Evolutionary conservation across 2,113 vertebrate species (phyloP).

Genomic region (Alethe diademata): DNA sequence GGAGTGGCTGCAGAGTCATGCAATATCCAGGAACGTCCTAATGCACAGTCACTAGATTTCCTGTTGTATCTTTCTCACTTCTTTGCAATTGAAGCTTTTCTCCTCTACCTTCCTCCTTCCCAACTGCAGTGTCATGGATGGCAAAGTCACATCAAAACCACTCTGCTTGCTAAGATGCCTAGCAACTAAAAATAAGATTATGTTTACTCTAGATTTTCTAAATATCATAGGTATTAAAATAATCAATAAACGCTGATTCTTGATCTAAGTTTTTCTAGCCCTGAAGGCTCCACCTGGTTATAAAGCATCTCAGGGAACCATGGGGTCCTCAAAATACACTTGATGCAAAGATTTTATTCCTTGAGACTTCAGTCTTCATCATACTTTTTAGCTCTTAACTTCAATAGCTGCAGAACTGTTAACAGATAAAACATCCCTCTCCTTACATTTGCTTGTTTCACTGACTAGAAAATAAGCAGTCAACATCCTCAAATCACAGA

Average conservation of each 20-base stretch:
- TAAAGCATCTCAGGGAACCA: background rate
- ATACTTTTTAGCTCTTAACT: background rate
- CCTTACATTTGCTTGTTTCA: background rate
- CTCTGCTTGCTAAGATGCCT: background rate
- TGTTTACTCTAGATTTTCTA: background rate
- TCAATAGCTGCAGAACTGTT: background rate
- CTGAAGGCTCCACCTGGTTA: background rate
- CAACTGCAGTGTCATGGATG: background rate
- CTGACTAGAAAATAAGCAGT: background rate
- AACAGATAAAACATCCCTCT: background rate
- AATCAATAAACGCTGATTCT: background rate
- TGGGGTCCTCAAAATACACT: background rate
- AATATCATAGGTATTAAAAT: background rate
- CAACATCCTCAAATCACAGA: background rate
- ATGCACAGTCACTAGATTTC: background rate
- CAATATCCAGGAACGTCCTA: background rate
- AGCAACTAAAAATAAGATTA: background rate
- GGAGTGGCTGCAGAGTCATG: background rate
- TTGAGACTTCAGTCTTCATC: rapidly evolving
- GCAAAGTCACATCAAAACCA: background rate
- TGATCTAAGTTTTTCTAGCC: background rate
- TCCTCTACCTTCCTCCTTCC: background rate
- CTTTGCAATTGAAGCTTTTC: background rate
- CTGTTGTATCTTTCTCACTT: background rate
- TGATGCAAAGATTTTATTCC: background rate